phyloP scores from a whole-genome alignment of 2,797 vertebrate species.

The Esox masquinongy region DNA sequence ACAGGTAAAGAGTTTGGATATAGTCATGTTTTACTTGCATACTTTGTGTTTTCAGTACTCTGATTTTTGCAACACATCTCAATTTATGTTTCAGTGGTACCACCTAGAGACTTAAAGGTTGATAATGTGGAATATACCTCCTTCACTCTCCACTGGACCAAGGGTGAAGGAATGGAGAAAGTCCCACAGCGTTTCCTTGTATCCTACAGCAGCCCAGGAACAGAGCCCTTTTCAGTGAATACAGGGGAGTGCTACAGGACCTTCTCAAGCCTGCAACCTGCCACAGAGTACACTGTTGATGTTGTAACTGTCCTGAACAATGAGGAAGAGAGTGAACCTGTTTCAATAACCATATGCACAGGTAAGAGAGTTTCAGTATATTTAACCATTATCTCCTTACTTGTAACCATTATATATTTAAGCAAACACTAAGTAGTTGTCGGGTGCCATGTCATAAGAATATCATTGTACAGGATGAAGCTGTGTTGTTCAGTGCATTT shows the following conservation, averaged over 20 bases:
- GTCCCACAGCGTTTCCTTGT: slow-evolving; percentile 30
- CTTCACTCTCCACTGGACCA: not conserved
- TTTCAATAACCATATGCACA: slow-evolving; percentile 23
- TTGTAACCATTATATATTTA: too few species aligned
- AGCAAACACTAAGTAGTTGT: too few species aligned
- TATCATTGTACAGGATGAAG: too few species aligned
- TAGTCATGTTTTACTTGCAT: not conserved
- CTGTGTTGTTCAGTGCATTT: too few species aligned
- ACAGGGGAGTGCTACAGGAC: slow-evolving; percentile 17
- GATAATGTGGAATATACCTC: not conserved
- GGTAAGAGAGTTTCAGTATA: slow-evolving; percentile 31
- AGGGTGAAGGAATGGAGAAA: slow-evolving; percentile 8
- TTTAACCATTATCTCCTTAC: too few species aligned
- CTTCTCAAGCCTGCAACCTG: slow-evolving; percentile 27
- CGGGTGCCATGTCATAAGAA: too few species aligned
- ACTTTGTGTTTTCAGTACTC: too few species aligned
- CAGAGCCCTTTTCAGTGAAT: not conserved
- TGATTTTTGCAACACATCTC: not conserved
- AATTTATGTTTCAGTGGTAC: slow-evolving; percentile 12
- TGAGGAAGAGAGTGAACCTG: slow-evolving; percentile 4
- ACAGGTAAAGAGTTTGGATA: too few species aligned
- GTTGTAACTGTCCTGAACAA: slow-evolving; percentile 31
- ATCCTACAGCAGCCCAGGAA: slow-evolving; percentile 1
- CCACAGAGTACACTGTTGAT: slow-evolving; percentile 31
- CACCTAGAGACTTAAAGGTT: slow-evolving; percentile 4